A percentile compares a stretch with the other conserved stretches of the same genome.
Evolutionary conservation across 2,797 vertebrate species (phyloP).

Genomic region (Poeciliopsis turneri): DNA sequence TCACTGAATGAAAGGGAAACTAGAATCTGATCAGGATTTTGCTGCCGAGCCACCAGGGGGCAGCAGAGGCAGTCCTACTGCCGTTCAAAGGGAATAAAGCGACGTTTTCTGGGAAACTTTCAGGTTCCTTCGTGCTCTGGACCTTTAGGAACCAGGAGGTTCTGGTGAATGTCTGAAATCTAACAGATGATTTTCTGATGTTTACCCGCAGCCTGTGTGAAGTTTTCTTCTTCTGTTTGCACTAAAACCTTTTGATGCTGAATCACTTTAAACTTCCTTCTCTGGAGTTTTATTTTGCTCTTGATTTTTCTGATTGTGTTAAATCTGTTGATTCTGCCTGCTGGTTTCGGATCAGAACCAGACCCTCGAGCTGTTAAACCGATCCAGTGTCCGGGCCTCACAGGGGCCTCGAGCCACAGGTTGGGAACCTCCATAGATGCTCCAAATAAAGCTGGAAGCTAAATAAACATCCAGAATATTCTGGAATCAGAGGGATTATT

Average conservation of each 20-base stretch:
- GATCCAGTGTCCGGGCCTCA: neutral
- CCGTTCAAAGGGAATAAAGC: neutral
- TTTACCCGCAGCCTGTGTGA: constrained; percentile 6
- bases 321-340: neutral
- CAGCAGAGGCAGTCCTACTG: neutral
- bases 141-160: neutral
- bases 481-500: neutral
- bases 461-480: neutral
- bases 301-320: neutral
- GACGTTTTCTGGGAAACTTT: neutral
- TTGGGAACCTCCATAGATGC: neutral
- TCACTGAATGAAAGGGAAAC: neutral
- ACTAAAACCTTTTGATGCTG: constrained; percentile 19
- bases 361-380: neutral
- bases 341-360: neutral
- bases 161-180: neutral
- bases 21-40: neutral
- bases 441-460: neutral
- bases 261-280: neutral
- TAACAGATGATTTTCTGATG: neutral
- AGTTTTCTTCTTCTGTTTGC: constrained; percentile 16
- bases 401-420: neutral
- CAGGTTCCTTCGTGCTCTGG: neutral
- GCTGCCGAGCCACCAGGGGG: constrained; percentile 13
- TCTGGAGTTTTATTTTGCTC: constrained; percentile 3